A percentile compares a stretch with the other conserved stretches of the same genome.
These are phyloP conservation scores for Isoperla grammatica DNA, from an alignment of 2,888 invertebrate species.

Conservation along the genomic window DNA sequence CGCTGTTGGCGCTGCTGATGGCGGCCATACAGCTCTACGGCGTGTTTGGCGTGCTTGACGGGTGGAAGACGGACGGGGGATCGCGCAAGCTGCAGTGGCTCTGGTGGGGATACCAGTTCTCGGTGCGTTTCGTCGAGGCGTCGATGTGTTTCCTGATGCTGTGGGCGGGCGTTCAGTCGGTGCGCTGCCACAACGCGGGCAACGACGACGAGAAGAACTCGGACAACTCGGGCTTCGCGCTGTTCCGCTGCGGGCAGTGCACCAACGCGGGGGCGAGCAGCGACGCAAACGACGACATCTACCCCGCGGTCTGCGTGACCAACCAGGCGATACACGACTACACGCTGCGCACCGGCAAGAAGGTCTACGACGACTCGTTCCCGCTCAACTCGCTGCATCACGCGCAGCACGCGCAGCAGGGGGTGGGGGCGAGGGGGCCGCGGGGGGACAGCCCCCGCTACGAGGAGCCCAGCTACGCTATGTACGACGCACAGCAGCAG, in stretches of 20 bases:
- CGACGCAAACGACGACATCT: slow-evolving; percentile 65
- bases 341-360: slow-evolving; percentile 69
- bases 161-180: slow-evolving; percentile 75
- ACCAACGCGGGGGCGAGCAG: slow-evolving; percentile 36
- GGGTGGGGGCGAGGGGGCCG: too few species aligned
- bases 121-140: slow-evolving; percentile 77
- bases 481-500: neutral
- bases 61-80: slow-evolving; percentile 41
- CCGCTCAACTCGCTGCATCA: slow-evolving; percentile 48
- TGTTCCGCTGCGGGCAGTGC: slow-evolving; percentile 59
- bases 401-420: neutral
- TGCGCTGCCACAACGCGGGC: slow-evolving; percentile 45
- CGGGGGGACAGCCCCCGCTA: neutral
- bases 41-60: slow-evolving; percentile 54
- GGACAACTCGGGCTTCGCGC: slow-evolving; percentile 55
- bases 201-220: slow-evolving; percentile 64
- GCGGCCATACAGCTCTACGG: slow-evolving; percentile 82
- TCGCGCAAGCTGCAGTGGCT: slow-evolving; percentile 60
- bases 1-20: slow-evolving; percentile 75
- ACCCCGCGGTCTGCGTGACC: slow-evolving; percentile 79
- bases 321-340: slow-evolving; percentile 82
- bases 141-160: slow-evolving; percentile 80
- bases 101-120: slow-evolving; percentile 88
- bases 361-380: slow-evolving; percentile 65
- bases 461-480: slow-evolving; percentile 10